Base-by-base conservation (phyloP, 2,888 invertebrate species). In the Mimas tiliae region DNA sequence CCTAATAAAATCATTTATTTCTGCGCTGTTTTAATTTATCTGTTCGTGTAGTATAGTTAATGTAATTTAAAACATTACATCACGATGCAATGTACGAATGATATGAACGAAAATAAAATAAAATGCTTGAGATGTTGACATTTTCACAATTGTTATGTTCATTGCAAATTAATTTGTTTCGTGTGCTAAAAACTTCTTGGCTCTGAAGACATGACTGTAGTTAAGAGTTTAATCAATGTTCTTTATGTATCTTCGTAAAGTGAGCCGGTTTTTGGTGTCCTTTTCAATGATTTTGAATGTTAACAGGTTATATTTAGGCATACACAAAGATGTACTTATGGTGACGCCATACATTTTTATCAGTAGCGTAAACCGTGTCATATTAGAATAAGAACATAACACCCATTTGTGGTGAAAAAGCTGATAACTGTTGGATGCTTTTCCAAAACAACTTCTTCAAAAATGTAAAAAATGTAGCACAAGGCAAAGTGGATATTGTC, bases 91-190 rank as follows among this genome's bases (percentile, higher is more conserved):
- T n/a, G n/a, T n/a, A n/a, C n/a, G n/a, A n/a, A n/a, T n/a, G n/a
- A n/a, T n/a, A n/a, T n/a, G n/a, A n/a, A n/a, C 34, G 8, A 16
- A 55, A 38, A 34, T 55, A 38, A 16, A 38, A 55, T 14, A 9
- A 34, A n/a, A 55, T 16, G 9, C 9, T 9, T 55, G 55, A 16
- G 8, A 16, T 55, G 38, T 55, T 16, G 38, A 11, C 34, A 16
- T 55, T 55, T 38, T 53, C 16, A 55, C 34, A 16, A 34, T n/a
- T n/a, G 55, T n/a, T 53, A 34, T 55, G 9, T 55, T 55, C 9
- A 38, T 34, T 38, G 34, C 55, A 11, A 55, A 55, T 55, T 55
- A 55, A 55, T 55, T 55, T 55, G 16, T 38, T 38, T 50, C 19
- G 34, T 55, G 34, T 34, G 38, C 16, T 38, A 38, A 55, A 55